Evolutionary conservation across 2,113 vertebrate genomes (phyloP).

Genomic region (Malurus cyaneus): DNA sequence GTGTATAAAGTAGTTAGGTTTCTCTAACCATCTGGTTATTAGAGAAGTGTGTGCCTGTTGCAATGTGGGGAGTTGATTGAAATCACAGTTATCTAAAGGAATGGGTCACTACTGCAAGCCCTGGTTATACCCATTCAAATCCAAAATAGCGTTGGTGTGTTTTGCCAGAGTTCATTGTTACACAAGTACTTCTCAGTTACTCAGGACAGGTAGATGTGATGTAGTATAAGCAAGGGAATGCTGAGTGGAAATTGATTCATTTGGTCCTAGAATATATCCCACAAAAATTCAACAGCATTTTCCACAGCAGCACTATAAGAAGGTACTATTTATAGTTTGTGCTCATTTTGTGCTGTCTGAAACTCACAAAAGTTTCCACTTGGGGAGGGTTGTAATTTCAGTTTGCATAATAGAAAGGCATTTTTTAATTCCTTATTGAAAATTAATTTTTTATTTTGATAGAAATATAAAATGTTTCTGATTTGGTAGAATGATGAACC

Average conservation of each 20-base stretch:
- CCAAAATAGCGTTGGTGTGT: not conserved
- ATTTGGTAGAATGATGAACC: not conserved
- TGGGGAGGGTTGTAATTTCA: not conserved
- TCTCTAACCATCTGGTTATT: not conserved
- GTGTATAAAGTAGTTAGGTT: not conserved
- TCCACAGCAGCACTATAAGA: not conserved
- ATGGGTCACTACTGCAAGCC: not conserved
- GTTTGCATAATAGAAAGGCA: not conserved
- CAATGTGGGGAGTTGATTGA: not conserved
- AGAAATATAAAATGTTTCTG: not conserved
- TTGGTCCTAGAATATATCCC: not conserved
- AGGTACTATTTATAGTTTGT: not conserved
- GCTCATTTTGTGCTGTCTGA: not conserved
- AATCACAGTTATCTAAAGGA: not conserved
- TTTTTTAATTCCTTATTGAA: not conserved
- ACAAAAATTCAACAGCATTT: not conserved
- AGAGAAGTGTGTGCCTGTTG: not conserved
- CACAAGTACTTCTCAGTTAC: not conserved
- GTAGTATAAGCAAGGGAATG: not conserved
- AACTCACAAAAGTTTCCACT: not conserved
- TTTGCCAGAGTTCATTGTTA: not conserved
- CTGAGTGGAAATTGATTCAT: not conserved
- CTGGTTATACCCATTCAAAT: not conserved
- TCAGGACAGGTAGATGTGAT: not conserved
- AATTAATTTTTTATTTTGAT: not conserved